These are phyloP conservation scores for Ophraella communa DNA, from an alignment of 2,888 invertebrate genomes.

Conservation along the genomic window DNA sequence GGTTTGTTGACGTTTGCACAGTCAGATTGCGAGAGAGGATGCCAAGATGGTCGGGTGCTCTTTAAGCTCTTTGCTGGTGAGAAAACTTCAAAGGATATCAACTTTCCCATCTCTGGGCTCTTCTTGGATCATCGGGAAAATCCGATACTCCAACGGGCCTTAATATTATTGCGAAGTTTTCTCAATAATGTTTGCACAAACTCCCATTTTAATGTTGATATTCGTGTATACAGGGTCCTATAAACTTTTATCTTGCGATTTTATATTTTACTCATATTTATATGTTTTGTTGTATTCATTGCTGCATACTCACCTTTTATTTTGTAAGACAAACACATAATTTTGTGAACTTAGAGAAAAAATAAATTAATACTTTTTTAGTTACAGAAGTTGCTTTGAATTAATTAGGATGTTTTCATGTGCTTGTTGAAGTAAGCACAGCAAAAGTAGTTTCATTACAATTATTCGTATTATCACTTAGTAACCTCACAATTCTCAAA, in stretches of 20 bases:
- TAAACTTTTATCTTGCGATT: background rate
- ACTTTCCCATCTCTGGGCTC: conserved; percentile 43
- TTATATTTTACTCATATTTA: background rate
- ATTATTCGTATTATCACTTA: too few species aligned
- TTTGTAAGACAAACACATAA: too few species aligned
- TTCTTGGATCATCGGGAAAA: conserved; percentile 35
- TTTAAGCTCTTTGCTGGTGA: conserved; percentile 40
- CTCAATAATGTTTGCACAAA: conserved; percentile 9
- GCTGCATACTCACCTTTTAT: too few species aligned
- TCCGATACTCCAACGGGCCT: conserved; percentile 38
- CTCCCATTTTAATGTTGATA: conserved; percentile 3
- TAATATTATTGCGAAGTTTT: conserved; percentile 29
- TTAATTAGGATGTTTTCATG: too few species aligned
- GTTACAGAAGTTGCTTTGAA: too few species aligned
- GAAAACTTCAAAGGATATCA: conserved; percentile 53
- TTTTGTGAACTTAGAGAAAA: too few species aligned
- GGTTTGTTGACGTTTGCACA: conserved; percentile 60
- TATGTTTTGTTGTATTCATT: too few species aligned
- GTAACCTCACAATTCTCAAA: too few species aligned
- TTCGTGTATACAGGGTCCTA: background rate
- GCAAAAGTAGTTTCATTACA: too few species aligned
- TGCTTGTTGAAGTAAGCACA: too few species aligned
- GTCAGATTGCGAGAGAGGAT: conserved; percentile 47
- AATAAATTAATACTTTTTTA: too few species aligned
- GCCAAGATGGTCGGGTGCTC: conserved; percentile 34